A percentile compares a stretch with the other conserved stretches of the same genome.
phyloP scores from a whole-genome alignment of 1,140 invertebrate genomes.

The Colletes gigas region DNA sequence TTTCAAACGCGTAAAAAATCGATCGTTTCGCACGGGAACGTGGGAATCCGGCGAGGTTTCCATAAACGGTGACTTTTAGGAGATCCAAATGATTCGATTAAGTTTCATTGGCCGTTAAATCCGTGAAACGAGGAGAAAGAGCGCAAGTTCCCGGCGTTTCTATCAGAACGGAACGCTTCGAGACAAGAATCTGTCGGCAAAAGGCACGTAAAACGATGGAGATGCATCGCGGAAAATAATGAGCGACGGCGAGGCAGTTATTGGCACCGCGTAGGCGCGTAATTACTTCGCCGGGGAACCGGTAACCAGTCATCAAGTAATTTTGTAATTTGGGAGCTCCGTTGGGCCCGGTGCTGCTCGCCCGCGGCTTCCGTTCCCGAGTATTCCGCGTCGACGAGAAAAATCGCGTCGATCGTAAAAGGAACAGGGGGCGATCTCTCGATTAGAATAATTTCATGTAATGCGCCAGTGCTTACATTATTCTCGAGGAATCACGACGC shows the following conservation, averaged over 20 bases:
- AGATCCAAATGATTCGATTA: too few species aligned
- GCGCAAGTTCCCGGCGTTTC: not conserved
- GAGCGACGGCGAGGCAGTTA: conserved; percentile 57
- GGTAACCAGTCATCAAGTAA: conserved; percentile 72
- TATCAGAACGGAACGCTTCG: not conserved
- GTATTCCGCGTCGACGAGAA: conserved; percentile 32
- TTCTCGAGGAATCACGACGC: not conserved
- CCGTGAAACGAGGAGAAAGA: not conserved
- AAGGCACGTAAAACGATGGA: conserved; percentile 15
- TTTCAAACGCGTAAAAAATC: too few species aligned
- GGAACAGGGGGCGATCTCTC: conserved; percentile 5
- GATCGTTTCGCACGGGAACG: too few species aligned
- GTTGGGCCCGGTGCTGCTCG: conserved; percentile 14
- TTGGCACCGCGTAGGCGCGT: conserved; percentile 64
- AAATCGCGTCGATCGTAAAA: conserved; percentile 42
- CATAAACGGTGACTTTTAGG: too few species aligned
- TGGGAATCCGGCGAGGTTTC: too few species aligned
- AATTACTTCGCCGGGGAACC: conserved; percentile 63
- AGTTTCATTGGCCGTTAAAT: not conserved
- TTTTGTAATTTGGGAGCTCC: conserved; percentile 74
- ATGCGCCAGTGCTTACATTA: too few species aligned
- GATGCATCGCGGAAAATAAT: conserved; percentile 52
- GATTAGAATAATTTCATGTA: conserved; percentile 16
- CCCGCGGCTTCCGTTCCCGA: conserved; percentile 39
- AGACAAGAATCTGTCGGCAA: not conserved